Base-by-base conservation (phyloP, 2,888 invertebrate genomes). In the Acleris laterana region DNA sequence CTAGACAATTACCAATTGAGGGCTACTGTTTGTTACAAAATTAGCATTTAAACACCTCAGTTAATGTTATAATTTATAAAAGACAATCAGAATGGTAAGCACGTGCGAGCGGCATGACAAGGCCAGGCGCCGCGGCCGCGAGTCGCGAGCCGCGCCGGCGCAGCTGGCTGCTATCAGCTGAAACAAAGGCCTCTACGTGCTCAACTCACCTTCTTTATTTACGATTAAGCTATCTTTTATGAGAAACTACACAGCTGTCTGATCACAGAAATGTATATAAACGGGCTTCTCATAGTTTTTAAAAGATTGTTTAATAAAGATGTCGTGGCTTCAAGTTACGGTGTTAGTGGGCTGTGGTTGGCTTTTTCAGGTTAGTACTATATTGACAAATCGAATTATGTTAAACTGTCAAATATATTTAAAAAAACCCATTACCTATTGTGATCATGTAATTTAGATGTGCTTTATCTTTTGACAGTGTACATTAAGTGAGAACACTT, bases 191-290 rank as follows among this genome's bases (percentile, higher is more conserved):
- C 20, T 22, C 44, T 59, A 63, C 63, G 63, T 63, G 63, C 58
- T 52, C 46, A 13, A 22, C 32, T 32, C 16, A 19, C 22, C 22
- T 22, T 46, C 32, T 25, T 46, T 42, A 38, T 38, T 38, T 19
- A 46, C 38, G 38, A 59, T 25, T 38, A 48, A 64, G 38, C 48
- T 48, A 58, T 58, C 52, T 44, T 17, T 25, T 46, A 71, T 82
- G 78, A 85, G 82, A 77, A 83, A 52, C 22, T 19, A 13, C 17
- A 80, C 60, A 74, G 71, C 72, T 70, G 70, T 73, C 69, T 72
- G 84, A 84, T 84, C 82, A 74, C 38, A 38, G 38, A 69, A 70
- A 73, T 58, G 73, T 85, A 87, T 88, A 87, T 78, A 88, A 82
- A 78, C 68, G 68, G 57, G 67, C 42, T 51, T 65, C 63, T 60